Conservation (phyloP, 2,888 invertebrate genomes). For the Apeira syringaria region DNA sequence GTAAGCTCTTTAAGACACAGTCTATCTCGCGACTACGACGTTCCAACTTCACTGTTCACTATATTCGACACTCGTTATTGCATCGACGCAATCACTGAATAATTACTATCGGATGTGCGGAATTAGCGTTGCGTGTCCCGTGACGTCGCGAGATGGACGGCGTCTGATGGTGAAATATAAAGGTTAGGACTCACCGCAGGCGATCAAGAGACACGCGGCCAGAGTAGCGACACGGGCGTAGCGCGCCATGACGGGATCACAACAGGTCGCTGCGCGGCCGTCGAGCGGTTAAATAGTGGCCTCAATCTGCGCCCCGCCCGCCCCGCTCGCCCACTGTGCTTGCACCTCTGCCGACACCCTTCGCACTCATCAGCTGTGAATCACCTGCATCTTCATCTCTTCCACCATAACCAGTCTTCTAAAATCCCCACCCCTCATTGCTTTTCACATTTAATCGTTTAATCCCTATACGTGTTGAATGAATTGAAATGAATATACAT, state of each 20-base stretch:
- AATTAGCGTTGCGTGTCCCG: conserved; percentile 61
- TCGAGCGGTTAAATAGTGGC: conserved; percentile 82
- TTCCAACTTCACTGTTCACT: conserved; percentile 75
- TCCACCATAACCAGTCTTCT: conserved; percentile 14
- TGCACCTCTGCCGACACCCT: conserved; percentile 76
- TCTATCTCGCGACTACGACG: conserved; percentile 74
- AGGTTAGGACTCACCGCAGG: conserved; percentile 83
- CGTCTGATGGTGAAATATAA: conserved; percentile 74
- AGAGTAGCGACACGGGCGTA: conserved; percentile 83
- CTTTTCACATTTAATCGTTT: not conserved
- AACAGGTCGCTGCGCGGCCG: conserved; percentile 83
- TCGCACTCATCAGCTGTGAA: conserved; percentile 74
- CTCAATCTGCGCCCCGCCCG: conserved; percentile 81
- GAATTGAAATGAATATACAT: too few relatives aligned
- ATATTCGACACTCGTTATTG: conserved; percentile 56
- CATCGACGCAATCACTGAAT: conserved; percentile 64
- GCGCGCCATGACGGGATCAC: conserved; percentile 84
- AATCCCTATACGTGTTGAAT: too few relatives aligned
- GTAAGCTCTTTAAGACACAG: conserved; percentile 61
- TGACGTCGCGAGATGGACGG: conserved; percentile 77
- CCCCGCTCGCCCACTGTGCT: conserved; percentile 79
- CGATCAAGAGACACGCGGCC: conserved; percentile 82
- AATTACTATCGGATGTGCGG: conserved; percentile 52
- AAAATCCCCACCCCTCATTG: conserved; percentile 2
- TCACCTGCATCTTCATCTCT: conserved; percentile 57